A percentile compares a stretch with the other conserved stretches of the same genome.
These are phyloP conservation scores for Stichopus horrens DNA, from an alignment of 53 echinoderm and acorn worm species.

Conservation along the genomic window DNA sequence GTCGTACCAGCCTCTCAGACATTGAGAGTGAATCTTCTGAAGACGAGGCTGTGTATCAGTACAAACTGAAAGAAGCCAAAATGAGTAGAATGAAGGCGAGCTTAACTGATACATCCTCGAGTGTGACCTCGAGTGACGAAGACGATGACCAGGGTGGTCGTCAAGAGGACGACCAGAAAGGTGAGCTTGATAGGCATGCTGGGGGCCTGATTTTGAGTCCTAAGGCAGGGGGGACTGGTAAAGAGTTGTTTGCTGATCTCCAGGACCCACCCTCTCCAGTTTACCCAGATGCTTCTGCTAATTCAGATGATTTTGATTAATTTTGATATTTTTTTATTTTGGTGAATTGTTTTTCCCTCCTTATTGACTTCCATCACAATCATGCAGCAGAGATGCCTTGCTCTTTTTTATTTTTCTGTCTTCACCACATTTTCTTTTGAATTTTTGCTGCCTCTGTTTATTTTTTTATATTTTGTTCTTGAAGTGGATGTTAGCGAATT, in stretches of 20 bases:
- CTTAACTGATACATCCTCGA: constrained; percentile 14
- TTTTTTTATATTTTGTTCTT: background rate
- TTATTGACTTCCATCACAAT: background rate
- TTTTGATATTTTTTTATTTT: background rate
- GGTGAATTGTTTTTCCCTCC: background rate
- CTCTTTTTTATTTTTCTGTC: constrained; percentile 13
- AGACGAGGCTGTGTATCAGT: constrained; percentile 89
- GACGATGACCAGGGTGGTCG: background rate
- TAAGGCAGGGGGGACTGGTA: constrained; percentile 47
- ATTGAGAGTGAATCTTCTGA: constrained; percentile 68
- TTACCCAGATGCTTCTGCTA: constrained; percentile 55
- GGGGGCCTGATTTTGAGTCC: constrained; percentile 66
- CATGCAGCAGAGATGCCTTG: background rate
- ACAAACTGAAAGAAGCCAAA: constrained; percentile 84
- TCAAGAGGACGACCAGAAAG: constrained; percentile 51
- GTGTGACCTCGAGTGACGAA: constrained; percentile 48
- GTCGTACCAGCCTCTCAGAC: constrained; percentile 55
- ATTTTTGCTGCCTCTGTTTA: background rate
- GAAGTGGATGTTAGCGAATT: background rate
- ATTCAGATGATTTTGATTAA: constrained; percentile 95
- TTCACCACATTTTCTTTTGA: background rate
- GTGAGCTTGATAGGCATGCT: constrained; percentile 91
- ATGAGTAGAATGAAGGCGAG: constrained; percentile 59
- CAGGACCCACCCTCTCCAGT: constrained; percentile 60
- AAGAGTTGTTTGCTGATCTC: constrained; percentile 82